Conservation (phyloP, 1,140 invertebrate species). For the Conus betulinus region DNA sequence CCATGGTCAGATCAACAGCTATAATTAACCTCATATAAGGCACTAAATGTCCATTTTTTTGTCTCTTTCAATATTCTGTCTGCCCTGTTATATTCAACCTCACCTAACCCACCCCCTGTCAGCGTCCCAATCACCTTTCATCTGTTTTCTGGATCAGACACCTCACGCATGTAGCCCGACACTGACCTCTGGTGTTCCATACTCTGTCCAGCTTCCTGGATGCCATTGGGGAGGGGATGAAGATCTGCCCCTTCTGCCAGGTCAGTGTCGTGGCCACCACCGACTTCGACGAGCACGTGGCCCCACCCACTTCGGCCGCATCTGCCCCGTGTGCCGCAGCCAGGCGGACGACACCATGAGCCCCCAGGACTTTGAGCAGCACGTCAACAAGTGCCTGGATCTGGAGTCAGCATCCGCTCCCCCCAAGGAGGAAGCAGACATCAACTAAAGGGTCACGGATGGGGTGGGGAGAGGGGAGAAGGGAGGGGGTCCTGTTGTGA, state of each 20-base stretch:
- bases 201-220: not conserved
- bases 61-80: too few species aligned
- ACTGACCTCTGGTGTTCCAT: not conserved
- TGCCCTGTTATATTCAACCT: too few species aligned
- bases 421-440: not conserved
- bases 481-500: too few species aligned
- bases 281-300: constrained; percentile 33
- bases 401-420: not conserved
- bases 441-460: too few species aligned
- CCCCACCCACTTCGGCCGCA: constrained; percentile 37
- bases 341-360: constrained; percentile 32
- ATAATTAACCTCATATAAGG: too few species aligned
- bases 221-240: not conserved
- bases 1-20: too few species aligned
- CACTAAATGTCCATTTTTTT: too few species aligned
- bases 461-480: too few species aligned
- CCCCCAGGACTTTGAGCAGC: constrained; percentile 27
- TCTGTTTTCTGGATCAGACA: not conserved
- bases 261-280: not conserved
- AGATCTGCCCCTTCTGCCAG: not conserved
- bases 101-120: too few species aligned
- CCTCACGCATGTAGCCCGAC: not conserved
- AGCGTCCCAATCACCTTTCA: too few species aligned
- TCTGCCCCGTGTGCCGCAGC: constrained; percentile 46
- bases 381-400: constrained; percentile 38